A percentile compares a stretch with the other conserved stretches of the same genome.
phyloP scores from a whole-genome alignment of 2,888 invertebrate genomes.

The Tupiocoris notatus region DNA sequence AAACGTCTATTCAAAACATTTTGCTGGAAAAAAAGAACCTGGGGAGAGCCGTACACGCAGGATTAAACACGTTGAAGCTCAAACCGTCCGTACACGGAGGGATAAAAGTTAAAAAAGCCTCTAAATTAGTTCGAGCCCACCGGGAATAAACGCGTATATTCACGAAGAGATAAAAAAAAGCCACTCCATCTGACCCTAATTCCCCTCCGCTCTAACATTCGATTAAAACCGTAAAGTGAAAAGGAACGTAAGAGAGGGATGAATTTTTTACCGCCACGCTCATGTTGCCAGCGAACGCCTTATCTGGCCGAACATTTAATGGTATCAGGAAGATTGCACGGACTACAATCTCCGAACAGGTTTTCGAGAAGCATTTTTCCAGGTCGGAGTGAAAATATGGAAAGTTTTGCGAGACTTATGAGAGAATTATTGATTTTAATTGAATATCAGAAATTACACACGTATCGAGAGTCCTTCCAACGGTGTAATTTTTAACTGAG shows the following conservation, averaged over 20 bases:
- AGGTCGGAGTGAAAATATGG: too few relatives aligned
- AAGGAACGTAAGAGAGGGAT: not conserved
- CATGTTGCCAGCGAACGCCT: not conserved
- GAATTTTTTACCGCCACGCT: not conserved
- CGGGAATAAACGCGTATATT: not conserved
- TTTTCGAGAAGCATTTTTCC: too few relatives aligned
- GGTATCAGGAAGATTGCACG: not conserved
- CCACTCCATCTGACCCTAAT: not conserved
- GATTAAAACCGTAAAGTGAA: not conserved
- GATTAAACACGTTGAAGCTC: not conserved
- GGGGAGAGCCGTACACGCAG: not conserved
- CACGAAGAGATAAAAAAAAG: not conserved
- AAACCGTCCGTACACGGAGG: not conserved
- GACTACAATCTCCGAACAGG: too few relatives aligned
- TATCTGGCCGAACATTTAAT: not conserved
- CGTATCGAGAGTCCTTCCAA: too few relatives aligned
- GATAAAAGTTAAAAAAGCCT: not conserved
- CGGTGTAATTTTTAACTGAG: too few relatives aligned
- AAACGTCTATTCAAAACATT: too few relatives aligned
- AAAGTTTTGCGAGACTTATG: too few relatives aligned
- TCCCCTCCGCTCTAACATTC: not conserved
- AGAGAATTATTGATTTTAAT: too few relatives aligned
- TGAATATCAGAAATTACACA: too few relatives aligned
- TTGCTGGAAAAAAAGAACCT: too few relatives aligned
- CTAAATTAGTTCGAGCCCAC: not conserved